Evolutionary conservation across 2,797 vertebrate species (phyloP).

Genomic region (Semaprochilodus insignis): DNA sequence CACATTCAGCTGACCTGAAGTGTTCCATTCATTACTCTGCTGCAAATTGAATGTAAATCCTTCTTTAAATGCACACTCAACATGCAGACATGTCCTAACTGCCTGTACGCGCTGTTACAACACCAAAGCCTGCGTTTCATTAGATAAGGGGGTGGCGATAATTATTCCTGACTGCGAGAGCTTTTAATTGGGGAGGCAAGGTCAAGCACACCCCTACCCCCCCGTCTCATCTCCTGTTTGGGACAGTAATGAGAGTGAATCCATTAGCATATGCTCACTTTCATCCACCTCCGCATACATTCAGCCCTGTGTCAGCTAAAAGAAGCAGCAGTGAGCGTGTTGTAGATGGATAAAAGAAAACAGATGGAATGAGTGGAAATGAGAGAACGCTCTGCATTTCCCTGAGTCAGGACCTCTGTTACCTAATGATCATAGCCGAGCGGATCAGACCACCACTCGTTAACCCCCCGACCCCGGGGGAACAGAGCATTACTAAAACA

Average conservation of each 20-base stretch:
- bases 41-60: conserved; percentile 53
- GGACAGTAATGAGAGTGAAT: conserved; percentile 49
- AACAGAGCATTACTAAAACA: conserved; percentile 52
- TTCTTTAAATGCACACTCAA: conserved; percentile 37
- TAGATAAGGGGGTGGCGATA: conserved; percentile 41
- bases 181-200: conserved; percentile 63
- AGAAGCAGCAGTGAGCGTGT: not conserved
- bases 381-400: conserved; percentile 29
- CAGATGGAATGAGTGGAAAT: conserved; percentile 24
- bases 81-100: conserved; percentile 42
- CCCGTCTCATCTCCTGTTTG: conserved; percentile 25
- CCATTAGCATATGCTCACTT: conserved; percentile 39
- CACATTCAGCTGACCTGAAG: conserved; percentile 35
- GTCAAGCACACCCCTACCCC: conserved; percentile 50
- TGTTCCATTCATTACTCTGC: conserved; percentile 49
- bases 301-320: conserved; percentile 47
- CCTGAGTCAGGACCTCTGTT: conserved; percentile 55
- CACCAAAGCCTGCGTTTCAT: conserved; percentile 40
- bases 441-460: conserved; percentile 45
- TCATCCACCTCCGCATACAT: conserved; percentile 13
- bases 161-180: conserved; percentile 55
- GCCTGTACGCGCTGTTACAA: conserved; percentile 25
- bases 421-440: conserved; percentile 55
- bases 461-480: conserved; percentile 42
- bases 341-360: conserved; percentile 20